These are phyloP conservation scores for Dasysyrphus albostriatus DNA, from an alignment of 2,888 invertebrate species.

Conservation along the genomic window DNA sequence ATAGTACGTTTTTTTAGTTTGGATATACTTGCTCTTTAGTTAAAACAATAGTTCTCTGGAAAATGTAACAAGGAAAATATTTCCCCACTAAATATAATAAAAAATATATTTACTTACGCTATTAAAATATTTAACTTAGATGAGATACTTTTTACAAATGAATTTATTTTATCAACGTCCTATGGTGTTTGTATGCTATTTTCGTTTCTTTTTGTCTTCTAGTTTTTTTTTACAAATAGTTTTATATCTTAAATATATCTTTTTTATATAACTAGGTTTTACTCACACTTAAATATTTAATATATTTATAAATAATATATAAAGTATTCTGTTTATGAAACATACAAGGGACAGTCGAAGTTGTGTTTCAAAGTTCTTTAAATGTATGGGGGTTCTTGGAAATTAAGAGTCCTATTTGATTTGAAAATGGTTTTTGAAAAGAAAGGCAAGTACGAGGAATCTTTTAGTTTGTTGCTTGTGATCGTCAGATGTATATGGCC, in stretches of 20 bases:
- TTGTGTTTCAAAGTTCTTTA: conserved; percentile 38
- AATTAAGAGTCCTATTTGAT: not conserved
- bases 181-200: conserved; percentile 49
- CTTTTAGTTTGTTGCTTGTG: conserved; percentile 74
- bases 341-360: conserved; percentile 51
- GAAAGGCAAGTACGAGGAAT: conserved; percentile 65
- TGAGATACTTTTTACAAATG: conserved; percentile 74
- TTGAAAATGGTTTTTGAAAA: conserved; percentile 8
- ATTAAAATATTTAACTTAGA: conserved; percentile 59
- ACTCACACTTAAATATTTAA: conserved; percentile 47
- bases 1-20: conserved; percentile 50
- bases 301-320: conserved; percentile 54
- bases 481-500: conserved; percentile 90
- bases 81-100: conserved; percentile 55
- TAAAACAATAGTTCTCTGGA: conserved; percentile 48
- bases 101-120: conserved; percentile 61
- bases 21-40: conserved; percentile 33
- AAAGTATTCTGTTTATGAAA: conserved; percentile 50
- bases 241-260: conserved; percentile 21
- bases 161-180: conserved; percentile 57
- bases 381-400: not conserved
- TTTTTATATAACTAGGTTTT: conserved; percentile 33
- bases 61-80: conserved; percentile 52
- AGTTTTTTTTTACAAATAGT: conserved; percentile 57
- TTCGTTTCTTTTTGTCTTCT: conserved; percentile 29